Base-by-base conservation (phyloP, 1,140 invertebrate species). In the Drosophila neocordata region DNA sequence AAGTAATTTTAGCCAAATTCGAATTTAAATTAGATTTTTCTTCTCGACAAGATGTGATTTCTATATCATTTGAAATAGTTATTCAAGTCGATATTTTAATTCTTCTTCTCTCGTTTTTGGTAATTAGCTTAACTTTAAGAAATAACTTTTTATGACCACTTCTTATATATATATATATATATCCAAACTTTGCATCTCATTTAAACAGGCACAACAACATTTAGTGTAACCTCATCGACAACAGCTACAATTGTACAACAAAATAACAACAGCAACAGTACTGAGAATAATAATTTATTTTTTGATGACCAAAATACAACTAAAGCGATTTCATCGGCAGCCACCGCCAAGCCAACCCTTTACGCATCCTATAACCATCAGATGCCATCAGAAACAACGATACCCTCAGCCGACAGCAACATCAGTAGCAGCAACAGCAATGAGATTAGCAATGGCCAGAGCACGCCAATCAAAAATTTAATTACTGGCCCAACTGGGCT, bases 251-350 rank as follows among this genome's bases (percentile, higher is more conserved):
- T 8, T 20, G 41, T 48, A 20, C 15, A 48, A 11, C 8, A 8
- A 9, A 48, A 48, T 15, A 64, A n/a, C 18, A 64, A n/a, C 18
- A 31, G 24, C 31, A 53, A 11, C 24, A 51, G 35, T 58, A 58
- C 48, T 56, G 55, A 78, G 38, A 63, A 73, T 44, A 72, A 52
- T 44, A 69, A 56, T 37, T 69, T 59, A 38, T 62, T 67, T 87
- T 85, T 85, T 87, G 81, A 85, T 85, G 81, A 77, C 63, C 61
- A 73, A 20, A 85, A 77, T 65, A 74, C 69, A 34, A 77, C 63
- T 34, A 81, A 60, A 51, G 44, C 69, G 56, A 52, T 72, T 59
- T 67, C 64, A 68, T 62, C 72, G 22, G 51, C 52, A 31, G 13
- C 52, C 18, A 51, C 58, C 18, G 8, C 68, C 20, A 37, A 53